A percentile compares a stretch with the other conserved stretches of the same genome.
phyloP scores from a whole-genome alignment of 1,140 invertebrate species.

The Drosophila rufa region DNA sequence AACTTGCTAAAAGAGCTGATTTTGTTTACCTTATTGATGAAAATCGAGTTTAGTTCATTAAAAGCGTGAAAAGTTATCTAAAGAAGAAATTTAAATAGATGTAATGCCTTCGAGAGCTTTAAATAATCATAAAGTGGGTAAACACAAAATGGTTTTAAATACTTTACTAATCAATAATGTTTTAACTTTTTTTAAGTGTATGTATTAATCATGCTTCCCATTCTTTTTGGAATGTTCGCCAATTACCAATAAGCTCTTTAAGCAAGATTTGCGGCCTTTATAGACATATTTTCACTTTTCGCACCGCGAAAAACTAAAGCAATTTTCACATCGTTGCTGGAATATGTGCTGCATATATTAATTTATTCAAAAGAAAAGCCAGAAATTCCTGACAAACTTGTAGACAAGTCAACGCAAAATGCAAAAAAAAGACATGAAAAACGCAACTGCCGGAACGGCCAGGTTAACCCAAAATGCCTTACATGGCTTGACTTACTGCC shows the following conservation, averaged over 20 bases:
- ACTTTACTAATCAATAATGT: neutral
- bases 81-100: neutral
- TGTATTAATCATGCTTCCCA: too few species aligned
- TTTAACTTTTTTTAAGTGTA: neutral
- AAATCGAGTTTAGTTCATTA: neutral
- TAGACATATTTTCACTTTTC: slow-evolving; percentile 60
- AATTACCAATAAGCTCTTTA: neutral
- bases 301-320: slow-evolving; percentile 15
- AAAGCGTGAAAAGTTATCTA: neutral
- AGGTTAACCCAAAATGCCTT: slow-evolving; percentile 50
- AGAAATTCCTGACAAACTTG: slow-evolving; percentile 78
- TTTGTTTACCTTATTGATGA: neutral
- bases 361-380: slow-evolving; percentile 70
- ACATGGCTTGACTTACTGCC: slow-evolving; percentile 49
- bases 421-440: slow-evolving; percentile 15
- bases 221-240: neutral
- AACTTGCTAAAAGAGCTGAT: slow-evolving; percentile 5
- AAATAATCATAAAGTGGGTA: neutral
- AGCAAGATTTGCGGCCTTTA: slow-evolving; percentile 8
- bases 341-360: slow-evolving; percentile 46
- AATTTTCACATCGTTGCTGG: slow-evolving; percentile 48
- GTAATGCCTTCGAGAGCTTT: neutral
- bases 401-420: slow-evolving; percentile 31
- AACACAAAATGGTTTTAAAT: neutral
- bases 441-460: slow-evolving; percentile 54